These are phyloP conservation scores for Pangasius djambal DNA, from an alignment of 2,797 vertebrate genomes.

Conservation along the genomic window DNA sequence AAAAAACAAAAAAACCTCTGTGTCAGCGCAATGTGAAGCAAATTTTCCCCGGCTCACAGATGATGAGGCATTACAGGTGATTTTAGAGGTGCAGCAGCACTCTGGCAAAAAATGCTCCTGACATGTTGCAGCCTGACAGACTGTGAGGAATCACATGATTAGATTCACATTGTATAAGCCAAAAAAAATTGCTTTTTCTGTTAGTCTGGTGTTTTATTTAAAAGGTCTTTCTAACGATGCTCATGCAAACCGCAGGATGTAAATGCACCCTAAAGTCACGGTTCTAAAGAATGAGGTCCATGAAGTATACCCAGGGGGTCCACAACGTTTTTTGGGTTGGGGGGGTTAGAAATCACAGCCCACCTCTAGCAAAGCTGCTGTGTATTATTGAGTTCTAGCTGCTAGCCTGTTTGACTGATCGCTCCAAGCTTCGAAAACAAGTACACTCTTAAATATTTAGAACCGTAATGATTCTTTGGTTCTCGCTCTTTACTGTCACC, in stretches of 20 bases:
- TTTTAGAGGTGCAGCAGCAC: neutral
- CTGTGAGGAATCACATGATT: neutral
- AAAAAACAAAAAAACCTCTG: neutral
- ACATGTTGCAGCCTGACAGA: neutral
- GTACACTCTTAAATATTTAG: neutral
- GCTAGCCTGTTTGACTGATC: neutral
- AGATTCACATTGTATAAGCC: neutral
- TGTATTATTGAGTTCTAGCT: neutral
- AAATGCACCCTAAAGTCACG: neutral
- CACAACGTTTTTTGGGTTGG: neutral
- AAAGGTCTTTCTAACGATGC: neutral
- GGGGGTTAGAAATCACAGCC: neutral
- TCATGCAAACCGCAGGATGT: neutral
- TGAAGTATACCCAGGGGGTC: neutral
- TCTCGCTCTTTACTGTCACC: neutral
- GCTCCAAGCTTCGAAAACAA: neutral
- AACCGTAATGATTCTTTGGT: neutral
- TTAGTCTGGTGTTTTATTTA: neutral
- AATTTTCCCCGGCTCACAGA: neutral
- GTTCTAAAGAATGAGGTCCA: neutral
- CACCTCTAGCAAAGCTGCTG: neutral
- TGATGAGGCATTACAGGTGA: slow-evolving; percentile 23
- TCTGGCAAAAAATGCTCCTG: neutral
- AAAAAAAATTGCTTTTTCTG: neutral
- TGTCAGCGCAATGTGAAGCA: neutral